These are phyloP conservation scores for Chromis chromis DNA, from an alignment of 2,797 vertebrate species.

Conservation along the genomic window DNA sequence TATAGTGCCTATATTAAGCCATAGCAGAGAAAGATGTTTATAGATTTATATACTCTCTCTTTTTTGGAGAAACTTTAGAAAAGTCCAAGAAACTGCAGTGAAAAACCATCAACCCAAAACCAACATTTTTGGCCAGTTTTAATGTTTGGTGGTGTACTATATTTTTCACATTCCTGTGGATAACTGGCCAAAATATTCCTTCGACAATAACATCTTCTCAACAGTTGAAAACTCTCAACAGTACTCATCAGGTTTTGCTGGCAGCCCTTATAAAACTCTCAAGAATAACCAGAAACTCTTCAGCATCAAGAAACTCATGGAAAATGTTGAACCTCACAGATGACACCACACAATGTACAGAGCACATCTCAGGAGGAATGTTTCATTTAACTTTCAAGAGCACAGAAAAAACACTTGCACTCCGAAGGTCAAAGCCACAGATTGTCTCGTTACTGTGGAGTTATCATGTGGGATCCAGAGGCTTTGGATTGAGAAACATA, in stretches of 20 bases:
- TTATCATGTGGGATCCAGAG: slow-evolving; percentile 10
- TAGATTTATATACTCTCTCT: not conserved
- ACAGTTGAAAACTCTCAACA: not conserved
- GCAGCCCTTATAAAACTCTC: too few relatives aligned
- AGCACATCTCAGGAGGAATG: too few relatives aligned
- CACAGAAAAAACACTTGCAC: not conserved
- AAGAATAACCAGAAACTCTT: not conserved
- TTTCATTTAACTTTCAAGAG: not conserved
- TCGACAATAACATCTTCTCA: not conserved
- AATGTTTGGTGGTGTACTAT: not conserved
- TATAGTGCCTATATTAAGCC: not conserved
- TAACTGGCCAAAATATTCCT: slow-evolving; percentile 3
- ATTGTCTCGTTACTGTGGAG: not conserved
- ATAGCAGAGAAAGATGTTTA: not conserved
- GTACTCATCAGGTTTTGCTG: too few relatives aligned
- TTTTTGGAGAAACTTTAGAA: not conserved
- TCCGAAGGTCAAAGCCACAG: not conserved
- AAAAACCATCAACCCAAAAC: not conserved
- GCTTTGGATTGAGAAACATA: slow-evolving; percentile 1
- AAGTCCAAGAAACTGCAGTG: not conserved
- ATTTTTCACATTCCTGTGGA: slow-evolving; percentile 34
- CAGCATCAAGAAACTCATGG: not conserved
- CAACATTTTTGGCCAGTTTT: slow-evolving; percentile 20
- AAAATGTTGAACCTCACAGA: not conserved
- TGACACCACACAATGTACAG: not conserved